Evolutionary conservation across 2,113 vertebrate genomes (phyloP), one percentile per base, ranked within the genome.

Genomic region (Astur gentilis): DNA sequence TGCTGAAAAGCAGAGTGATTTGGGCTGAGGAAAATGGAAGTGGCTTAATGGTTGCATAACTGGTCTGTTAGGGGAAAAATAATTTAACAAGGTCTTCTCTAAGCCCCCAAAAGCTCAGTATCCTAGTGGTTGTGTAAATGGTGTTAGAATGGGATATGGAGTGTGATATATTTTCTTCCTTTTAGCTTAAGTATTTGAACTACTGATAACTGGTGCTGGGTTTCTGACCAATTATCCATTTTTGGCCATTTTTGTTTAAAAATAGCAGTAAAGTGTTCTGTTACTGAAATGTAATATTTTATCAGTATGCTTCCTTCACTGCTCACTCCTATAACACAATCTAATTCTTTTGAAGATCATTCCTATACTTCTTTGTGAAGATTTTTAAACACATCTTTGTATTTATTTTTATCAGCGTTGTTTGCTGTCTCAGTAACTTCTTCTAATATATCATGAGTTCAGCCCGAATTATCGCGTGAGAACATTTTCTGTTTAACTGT

Each of bases 401-500:
- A 72, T 79, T 97, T 95, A 80, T 94, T 97, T 98, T 96, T 98
- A 97, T 97, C 97, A 94, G 60, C 75, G 66, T 76, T 95, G 84
- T 95, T 94, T 88, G 92, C 90, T 96, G 91, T 96, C 93, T 97
- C 79, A 88, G 83, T 98, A 96, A 97, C 95, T 97, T 81, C 26
- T 97, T 81, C 26, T 97, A 94, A 92, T 94, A 77, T 66, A 96
- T 98, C 95, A 79, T 79, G 78, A 96, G 86, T 95, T 96, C 95
- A 96, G 31, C 88, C 69, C 31, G 97, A 97, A 97, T 96, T 97
- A 95, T 92, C 95, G 58, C 1, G 3, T 97, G 96, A 96, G 92
- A 97, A 97, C 95, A 81, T 97, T 97, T 97, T 96, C 72, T 97
- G 34, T 96, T 95, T 95, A 93, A 93, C 42, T 95, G 90, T 97